phyloP scores from a whole-genome alignment of 2,797 vertebrate genomes.

The Austrolebias charrua region DNA sequence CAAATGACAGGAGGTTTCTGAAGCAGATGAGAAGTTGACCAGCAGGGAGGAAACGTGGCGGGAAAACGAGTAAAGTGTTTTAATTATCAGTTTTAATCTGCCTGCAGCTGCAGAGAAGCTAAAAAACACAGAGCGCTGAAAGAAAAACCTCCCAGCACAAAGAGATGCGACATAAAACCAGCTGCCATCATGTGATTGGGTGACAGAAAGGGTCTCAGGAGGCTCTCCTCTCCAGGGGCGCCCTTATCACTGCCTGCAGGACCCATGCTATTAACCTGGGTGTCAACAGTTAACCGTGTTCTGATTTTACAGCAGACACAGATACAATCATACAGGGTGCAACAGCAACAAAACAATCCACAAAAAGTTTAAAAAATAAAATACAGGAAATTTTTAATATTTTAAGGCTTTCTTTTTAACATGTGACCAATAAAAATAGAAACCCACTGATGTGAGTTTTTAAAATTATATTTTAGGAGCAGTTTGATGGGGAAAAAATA shows the following conservation, averaged over 20 bases:
- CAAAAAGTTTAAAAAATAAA: too few relatives aligned
- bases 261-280: constrained; percentile 63
- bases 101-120: constrained; percentile 40
- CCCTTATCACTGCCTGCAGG: constrained; percentile 73
- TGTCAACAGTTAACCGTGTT: constrained; percentile 44
- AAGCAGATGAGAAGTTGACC: constrained; percentile 22
- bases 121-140: constrained; percentile 54
- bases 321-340: constrained; percentile 14
- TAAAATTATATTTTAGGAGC: too few relatives aligned
- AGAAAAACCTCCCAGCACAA: constrained; percentile 44
- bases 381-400: too few relatives aligned
- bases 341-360: background rate
- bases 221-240: constrained; percentile 48
- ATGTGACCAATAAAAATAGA: too few relatives aligned
- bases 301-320: constrained; percentile 48
- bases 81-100: constrained; percentile 56
- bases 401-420: background rate
- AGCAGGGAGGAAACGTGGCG: constrained; percentile 5
- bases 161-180: constrained; percentile 62
- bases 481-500: background rate
- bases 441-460: too few relatives aligned
- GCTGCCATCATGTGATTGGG: constrained; percentile 66
- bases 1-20: constrained; percentile 32
- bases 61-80: constrained; percentile 39
- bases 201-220: constrained; percentile 48